Conservation (phyloP, 2,888 invertebrate species). For the Clepsis dumicolana region DNA sequence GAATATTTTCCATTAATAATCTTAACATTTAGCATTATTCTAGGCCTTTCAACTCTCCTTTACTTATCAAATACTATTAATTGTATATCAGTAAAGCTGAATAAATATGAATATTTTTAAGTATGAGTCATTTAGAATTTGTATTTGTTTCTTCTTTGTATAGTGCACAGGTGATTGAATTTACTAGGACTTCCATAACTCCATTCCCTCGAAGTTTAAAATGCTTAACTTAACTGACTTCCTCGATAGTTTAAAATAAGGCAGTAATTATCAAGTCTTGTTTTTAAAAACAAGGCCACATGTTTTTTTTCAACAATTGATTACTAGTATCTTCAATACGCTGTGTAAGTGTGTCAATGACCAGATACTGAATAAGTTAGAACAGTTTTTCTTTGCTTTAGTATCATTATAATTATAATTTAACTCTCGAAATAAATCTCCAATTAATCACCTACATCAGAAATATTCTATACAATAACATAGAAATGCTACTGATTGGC, state of each 20-base stretch:
- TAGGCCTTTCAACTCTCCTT: not conserved
- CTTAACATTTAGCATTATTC: too few relatives aligned
- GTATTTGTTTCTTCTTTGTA: too few relatives aligned
- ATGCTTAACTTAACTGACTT: not conserved
- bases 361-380: slow-evolving; percentile 23
- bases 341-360: slow-evolving; percentile 18
- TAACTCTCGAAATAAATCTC: too few relatives aligned
- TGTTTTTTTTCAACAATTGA: not conserved
- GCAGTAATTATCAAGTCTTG: not conserved
- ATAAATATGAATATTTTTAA: not conserved
- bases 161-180: too few relatives aligned
- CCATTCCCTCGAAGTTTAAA: not conserved
- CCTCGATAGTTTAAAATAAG: not conserved
- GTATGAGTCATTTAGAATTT: not conserved
- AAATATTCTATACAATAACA: too few relatives aligned
- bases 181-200: too few relatives aligned
- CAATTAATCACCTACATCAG: too few relatives aligned
- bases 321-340: slow-evolving; percentile 26
- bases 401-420: not conserved
- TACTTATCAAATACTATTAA: not conserved
- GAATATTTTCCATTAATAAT: too few relatives aligned
- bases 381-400: not conserved
- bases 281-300: not conserved
- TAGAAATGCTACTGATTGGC: too few relatives aligned
- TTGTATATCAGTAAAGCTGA: too few relatives aligned